Conservation (phyloP, 2,888 invertebrate genomes). For the Synanthedon tipuliformis region DNA sequence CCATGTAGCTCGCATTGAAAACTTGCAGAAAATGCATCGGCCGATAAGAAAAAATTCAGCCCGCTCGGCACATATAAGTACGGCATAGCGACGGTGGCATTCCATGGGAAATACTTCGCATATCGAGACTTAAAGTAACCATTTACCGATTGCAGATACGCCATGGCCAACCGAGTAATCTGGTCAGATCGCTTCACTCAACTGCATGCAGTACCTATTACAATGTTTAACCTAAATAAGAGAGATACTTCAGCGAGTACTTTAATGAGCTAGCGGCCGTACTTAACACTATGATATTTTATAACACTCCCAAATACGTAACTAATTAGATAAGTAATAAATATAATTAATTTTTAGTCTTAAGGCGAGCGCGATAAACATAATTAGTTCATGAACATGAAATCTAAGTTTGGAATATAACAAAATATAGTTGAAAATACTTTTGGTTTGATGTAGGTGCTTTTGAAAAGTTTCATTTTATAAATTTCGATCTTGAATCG, state of each 20-base stretch:
- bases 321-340: too few relatives aligned
- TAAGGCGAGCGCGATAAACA: too few relatives aligned
- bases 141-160: slow-evolving; percentile 70
- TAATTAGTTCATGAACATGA: too few relatives aligned
- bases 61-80: slow-evolving; percentile 60
- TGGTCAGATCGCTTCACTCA: slow-evolving; percentile 61
- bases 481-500: too few relatives aligned
- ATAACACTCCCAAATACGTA: too few relatives aligned
- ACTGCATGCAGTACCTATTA: slow-evolving; percentile 48
- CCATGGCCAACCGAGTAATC: slow-evolving; percentile 63
- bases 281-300: too few relatives aligned
- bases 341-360: too few relatives aligned
- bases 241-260: slow-evolving; percentile 43
- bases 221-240: slow-evolving; percentile 66
- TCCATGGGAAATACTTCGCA: slow-evolving; percentile 59
- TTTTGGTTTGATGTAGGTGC: too few relatives aligned
- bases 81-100: slow-evolving; percentile 61
- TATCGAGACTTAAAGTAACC: slow-evolving; percentile 66
- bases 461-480: too few relatives aligned
- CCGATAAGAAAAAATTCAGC: slow-evolving; percentile 69
- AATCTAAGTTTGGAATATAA: too few relatives aligned
- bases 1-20: slow-evolving; percentile 51
- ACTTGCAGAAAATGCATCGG: slow-evolving; percentile 65
- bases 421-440: too few relatives aligned
- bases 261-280: slow-evolving; percentile 28